phyloP scores from a whole-genome alignment of 2,888 invertebrate genomes.

The Epirrhoe alternata region DNA sequence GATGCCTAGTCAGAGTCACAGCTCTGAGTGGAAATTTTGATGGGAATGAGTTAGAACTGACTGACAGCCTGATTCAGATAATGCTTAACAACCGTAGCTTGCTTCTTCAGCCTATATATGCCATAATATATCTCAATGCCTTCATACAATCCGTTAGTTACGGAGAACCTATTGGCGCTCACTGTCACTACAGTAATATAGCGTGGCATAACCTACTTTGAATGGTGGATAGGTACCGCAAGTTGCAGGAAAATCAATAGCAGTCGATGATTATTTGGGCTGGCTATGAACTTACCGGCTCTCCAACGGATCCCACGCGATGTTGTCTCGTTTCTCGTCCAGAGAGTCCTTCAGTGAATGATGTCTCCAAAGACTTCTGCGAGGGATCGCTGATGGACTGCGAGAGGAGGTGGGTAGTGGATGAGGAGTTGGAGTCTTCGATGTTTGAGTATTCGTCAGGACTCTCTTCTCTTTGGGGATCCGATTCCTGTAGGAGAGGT shows the following conservation, averaged over 20 bases:
- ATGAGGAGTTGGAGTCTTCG: slow-evolving; percentile 75
- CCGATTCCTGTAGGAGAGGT: slow-evolving; percentile 65
- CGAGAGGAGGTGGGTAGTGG: slow-evolving; percentile 74
- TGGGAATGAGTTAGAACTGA: no score
- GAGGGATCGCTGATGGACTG: slow-evolving; percentile 71
- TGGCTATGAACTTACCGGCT: slow-evolving; percentile 55
- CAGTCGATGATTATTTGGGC: background rate
- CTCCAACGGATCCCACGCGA: slow-evolving; percentile 68
- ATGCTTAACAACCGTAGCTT: no score
- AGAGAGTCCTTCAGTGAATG: slow-evolving; percentile 64
- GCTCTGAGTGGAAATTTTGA: background rate
- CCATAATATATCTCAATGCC: no score
- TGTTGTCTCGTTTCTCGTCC: slow-evolving; percentile 55
- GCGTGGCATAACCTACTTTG: no score
- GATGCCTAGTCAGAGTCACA: background rate
- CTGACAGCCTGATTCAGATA: no score
- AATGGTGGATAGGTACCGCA: no score
- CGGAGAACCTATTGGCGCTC: no score
- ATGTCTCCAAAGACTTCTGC: slow-evolving; percentile 69
- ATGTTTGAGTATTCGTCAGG: slow-evolving; percentile 75
- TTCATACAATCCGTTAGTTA: no score
- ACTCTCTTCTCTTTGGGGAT: slow-evolving; percentile 76
- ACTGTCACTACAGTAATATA: no score
- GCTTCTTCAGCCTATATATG: no score
- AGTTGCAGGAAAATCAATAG: no score